phyloP scores from a whole-genome alignment of 2,113 vertebrate genomes.

The Vulpes ferrilata region DNA sequence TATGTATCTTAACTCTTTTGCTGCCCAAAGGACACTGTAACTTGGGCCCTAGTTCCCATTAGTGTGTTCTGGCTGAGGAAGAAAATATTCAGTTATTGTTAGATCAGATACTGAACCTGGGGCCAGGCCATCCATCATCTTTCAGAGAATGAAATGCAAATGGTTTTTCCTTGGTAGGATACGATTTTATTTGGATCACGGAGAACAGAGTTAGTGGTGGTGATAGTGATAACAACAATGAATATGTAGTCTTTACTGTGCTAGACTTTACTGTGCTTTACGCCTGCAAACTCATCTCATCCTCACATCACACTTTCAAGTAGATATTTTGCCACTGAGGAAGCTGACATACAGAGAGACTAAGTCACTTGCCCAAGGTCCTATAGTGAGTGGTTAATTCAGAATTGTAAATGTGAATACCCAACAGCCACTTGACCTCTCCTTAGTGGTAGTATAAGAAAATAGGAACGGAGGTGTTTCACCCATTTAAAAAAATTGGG shows the following conservation, averaged over 20 bases:
- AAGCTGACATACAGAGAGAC: not conserved
- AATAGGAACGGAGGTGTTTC: not conserved
- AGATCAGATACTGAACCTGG: not conserved
- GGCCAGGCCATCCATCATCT: not conserved
- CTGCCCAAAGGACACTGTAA: not conserved
- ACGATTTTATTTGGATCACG: conserved; percentile 36
- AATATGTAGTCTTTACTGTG: not conserved
- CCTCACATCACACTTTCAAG: not conserved
- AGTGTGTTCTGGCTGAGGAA: not conserved
- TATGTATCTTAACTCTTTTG: not conserved
- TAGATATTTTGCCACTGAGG: not conserved
- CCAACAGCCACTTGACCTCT: not conserved
- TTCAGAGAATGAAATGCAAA: conserved; percentile 19
- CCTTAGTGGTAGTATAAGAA: not conserved
- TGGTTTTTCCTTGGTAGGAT: not conserved
- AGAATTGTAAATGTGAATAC: not conserved
- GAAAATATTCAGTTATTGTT: not conserved
- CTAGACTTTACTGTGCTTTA: not conserved
- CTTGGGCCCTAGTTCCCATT: not conserved
- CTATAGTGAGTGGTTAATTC: not conserved
- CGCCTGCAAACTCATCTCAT: not conserved
- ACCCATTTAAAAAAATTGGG: not conserved
- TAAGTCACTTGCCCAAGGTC: not conserved
- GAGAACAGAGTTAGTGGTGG: conserved; percentile 25
- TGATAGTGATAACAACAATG: not conserved